phyloP scores from a whole-genome alignment of 1,140 invertebrate species.

The Ptiloglossa arizonensis region DNA sequence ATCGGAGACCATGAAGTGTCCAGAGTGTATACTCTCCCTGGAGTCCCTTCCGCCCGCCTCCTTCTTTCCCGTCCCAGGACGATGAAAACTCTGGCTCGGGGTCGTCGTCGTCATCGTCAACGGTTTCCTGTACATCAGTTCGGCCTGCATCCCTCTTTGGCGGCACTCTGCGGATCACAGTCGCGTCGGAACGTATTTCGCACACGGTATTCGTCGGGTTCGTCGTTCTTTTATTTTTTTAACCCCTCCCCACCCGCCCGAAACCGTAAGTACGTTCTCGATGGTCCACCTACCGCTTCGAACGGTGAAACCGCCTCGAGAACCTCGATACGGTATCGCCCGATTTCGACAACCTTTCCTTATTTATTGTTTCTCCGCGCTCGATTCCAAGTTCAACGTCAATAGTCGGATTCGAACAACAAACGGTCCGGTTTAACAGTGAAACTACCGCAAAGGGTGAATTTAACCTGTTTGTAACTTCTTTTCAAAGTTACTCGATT shows the following conservation, averaged over 20 bases:
- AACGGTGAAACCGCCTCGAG: no score
- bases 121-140: constrained; percentile 76
- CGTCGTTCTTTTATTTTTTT: background rate
- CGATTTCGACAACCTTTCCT: no score
- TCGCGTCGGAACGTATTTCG: constrained; percentile 25
- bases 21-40: constrained; percentile 95
- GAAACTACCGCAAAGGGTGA: no score
- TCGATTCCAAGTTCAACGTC: no score
- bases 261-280: constrained; percentile 7
- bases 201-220: background rate
- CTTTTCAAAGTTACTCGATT: no score
- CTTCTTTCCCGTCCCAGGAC: constrained; percentile 21
- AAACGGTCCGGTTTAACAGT: no score
- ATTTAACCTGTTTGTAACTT: no score
- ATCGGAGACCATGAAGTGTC: constrained; percentile 98
- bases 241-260: background rate
- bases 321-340: no score
- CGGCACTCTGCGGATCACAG: constrained; percentile 31
- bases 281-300: background rate
- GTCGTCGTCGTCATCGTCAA: constrained; percentile 57
- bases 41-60: constrained; percentile 63
- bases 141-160: constrained; percentile 74
- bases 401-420: no score
- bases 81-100: constrained; percentile 49
- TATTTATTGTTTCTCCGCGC: no score